Evolutionary conservation across 2,888 invertebrate species (phyloP).

Genomic region (Luffia ferchaultella): DNA sequence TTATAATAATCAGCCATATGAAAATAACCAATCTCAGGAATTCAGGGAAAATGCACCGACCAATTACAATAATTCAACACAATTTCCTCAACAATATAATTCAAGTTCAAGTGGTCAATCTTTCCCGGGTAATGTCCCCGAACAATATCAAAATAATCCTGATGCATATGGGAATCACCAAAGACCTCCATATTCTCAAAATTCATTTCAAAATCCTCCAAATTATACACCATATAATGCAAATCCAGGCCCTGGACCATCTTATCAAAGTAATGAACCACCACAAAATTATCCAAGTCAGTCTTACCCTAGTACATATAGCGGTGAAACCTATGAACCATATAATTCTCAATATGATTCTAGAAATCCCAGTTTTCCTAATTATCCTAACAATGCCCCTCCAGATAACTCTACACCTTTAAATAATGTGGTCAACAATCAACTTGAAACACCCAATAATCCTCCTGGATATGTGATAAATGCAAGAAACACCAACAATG

Average conservation of each 20-base stretch:
- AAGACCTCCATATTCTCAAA: constrained; percentile 29
- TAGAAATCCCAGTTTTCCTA: constrained; percentile 33
- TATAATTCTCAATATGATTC: constrained; percentile 40
- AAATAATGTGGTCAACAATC: constrained; percentile 15
- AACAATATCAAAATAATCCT: constrained; percentile 38
- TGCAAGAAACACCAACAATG: constrained; percentile 32
- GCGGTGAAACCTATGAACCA: constrained; percentile 21
- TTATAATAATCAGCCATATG: constrained; percentile 49
- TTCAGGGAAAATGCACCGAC: constrained; percentile 26
- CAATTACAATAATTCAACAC: constrained; percentile 35
- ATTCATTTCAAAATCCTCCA: constrained; percentile 26
- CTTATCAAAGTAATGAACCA: constrained; percentile 13
- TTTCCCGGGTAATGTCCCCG: constrained; percentile 33
- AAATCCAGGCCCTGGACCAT: constrained; percentile 23
- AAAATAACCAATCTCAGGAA: constrained; percentile 39
- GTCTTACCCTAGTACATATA: constrained; percentile 33
- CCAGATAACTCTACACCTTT: constrained; percentile 21
- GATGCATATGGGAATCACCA: constrained; percentile 35
- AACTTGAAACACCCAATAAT: constrained; percentile 17
- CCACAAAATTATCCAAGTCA: constrained; percentile 21
- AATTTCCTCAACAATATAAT: constrained; percentile 34
- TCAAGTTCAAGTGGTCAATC: constrained; percentile 29
- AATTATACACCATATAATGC: constrained; percentile 39
- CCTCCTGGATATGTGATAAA: constrained; percentile 23
- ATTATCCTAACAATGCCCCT: constrained; percentile 33